Evolutionary conservation across 2,888 invertebrate genomes (phyloP).

Genomic region (Hesperia comma): DNA sequence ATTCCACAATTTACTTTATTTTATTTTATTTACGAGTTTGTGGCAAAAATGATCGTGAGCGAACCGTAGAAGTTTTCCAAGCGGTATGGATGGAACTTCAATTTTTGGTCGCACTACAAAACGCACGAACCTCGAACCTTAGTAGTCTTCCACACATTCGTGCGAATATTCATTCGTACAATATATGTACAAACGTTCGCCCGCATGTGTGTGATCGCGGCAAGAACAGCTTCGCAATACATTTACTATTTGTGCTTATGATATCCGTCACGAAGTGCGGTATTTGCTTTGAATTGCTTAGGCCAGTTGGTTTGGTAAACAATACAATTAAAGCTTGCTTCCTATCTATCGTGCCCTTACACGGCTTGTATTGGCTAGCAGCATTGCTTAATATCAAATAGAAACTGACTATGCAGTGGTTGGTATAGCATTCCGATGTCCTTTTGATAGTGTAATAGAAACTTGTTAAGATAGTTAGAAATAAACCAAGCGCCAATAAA

Average conservation of each 20-base stretch:
- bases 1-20: too few relatives aligned
- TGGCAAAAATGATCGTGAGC: too few relatives aligned
- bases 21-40: too few relatives aligned
- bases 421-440: constrained; percentile 37
- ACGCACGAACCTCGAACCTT: too few relatives aligned
- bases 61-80: too few relatives aligned
- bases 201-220: too few relatives aligned
- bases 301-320: constrained; percentile 44
- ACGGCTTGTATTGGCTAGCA: constrained; percentile 52
- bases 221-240: constrained; percentile 7
- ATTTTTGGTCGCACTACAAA: too few relatives aligned
- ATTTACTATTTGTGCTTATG: constrained; percentile 19
- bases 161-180: too few relatives aligned
- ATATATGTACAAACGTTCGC: too few relatives aligned
- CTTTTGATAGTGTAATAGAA: constrained; percentile 34
- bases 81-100: too few relatives aligned
- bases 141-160: too few relatives aligned
- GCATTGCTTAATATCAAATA: constrained; percentile 53
- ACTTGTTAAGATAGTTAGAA: background rate
- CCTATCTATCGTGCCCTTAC: constrained; percentile 62
- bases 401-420: constrained; percentile 30
- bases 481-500: background rate
- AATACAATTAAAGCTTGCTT: constrained; percentile 60
- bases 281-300: constrained; percentile 26
- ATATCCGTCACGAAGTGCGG: constrained; percentile 14